These are phyloP conservation scores for Daktulosphaira vitifoliae DNA, from an alignment of 1,140 invertebrate species.

Conservation along the genomic window DNA sequence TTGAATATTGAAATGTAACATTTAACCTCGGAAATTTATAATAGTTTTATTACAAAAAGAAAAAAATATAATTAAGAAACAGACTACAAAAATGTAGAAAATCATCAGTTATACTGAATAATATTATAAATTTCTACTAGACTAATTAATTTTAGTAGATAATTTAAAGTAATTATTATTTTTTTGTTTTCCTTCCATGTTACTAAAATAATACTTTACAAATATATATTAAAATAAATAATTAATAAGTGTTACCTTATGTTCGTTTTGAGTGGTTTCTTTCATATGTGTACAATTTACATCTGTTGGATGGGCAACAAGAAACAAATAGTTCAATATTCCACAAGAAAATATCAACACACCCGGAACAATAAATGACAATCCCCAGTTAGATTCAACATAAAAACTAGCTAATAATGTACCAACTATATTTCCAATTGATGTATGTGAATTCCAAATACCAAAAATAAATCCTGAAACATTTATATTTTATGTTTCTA, in stretches of 20 bases:
- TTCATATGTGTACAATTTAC: constrained; percentile 5
- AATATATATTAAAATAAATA: no score
- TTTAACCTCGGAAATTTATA: no score
- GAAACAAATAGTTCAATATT: constrained; percentile 75
- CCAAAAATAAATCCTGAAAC: constrained; percentile 79
- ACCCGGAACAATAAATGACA: constrained; percentile 89
- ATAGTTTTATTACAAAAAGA: no score
- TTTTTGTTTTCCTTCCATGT: no score
- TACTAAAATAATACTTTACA: no score
- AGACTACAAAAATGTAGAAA: no score
- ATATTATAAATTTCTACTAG: no score
- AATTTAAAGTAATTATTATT: no score
- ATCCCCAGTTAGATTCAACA: constrained; percentile 79
- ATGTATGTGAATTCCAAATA: constrained; percentile 94
- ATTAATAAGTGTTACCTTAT: constrained; percentile 21
- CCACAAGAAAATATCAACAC: constrained; percentile 68
- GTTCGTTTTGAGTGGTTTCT: constrained; percentile 13
- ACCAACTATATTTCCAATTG: constrained; percentile 88
- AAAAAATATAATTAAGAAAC: no score
- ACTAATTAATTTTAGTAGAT: no score
- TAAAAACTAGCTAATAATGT: constrained; percentile 73
- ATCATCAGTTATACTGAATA: no score
- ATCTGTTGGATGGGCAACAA: constrained; percentile 61
- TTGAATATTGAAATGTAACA: no score
- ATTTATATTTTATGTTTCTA: not conserved